Base-by-base conservation (phyloP, 2,888 invertebrate genomes). In the Helobdella robusta region DNA sequence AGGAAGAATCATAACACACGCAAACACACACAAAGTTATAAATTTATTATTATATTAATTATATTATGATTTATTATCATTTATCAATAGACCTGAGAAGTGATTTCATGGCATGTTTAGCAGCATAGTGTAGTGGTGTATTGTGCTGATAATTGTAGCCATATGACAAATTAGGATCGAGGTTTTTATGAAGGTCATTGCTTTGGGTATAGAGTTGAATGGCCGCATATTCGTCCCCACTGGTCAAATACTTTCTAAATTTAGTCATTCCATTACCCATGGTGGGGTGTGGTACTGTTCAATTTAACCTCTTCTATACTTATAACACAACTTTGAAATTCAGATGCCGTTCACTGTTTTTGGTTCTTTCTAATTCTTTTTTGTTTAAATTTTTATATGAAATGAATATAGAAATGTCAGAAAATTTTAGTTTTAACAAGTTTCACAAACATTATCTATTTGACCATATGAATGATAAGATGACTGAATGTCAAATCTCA, bases 241-340 rank as follows among this genome's bases (percentile, higher is more conserved):
- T 84, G 75, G 85, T 84, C 62, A 86, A 81, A 76, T 85, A 84
- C 73, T 85, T 86, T 72, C 85, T 84, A 75, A 86, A 85, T 77
- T 86, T 86, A 36, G 85, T 85, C 44, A 85, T 85, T 56, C 85
- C 82, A 76, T 84, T 86, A 69, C 86, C 86, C 86, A 86, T 86
- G 34, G 32, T 54, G 32, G n/a, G 18, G 18, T 23, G 36, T 44
- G 32, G n/a, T n/a, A n/a, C n/a, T n/a, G n/a, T n/a, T n/a, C n/a
- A n/a, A n/a, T n/a, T n/a, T n/a, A n/a, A n/a, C n/a, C n/a, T n/a
- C n/a, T n/a, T n/a, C n/a, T n/a, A n/a, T n/a, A n/a, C n/a, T n/a
- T n/a, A n/a, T n/a, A n/a, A n/a, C n/a, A n/a, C n/a, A n/a, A n/a
- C n/a, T n/a, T n/a, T n/a, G n/a, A n/a, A n/a, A n/a, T n/a, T n/a